Evolutionary conservation across 2,888 invertebrate genomes (phyloP).

Genomic region (Caenorhabditis sp.): DNA sequence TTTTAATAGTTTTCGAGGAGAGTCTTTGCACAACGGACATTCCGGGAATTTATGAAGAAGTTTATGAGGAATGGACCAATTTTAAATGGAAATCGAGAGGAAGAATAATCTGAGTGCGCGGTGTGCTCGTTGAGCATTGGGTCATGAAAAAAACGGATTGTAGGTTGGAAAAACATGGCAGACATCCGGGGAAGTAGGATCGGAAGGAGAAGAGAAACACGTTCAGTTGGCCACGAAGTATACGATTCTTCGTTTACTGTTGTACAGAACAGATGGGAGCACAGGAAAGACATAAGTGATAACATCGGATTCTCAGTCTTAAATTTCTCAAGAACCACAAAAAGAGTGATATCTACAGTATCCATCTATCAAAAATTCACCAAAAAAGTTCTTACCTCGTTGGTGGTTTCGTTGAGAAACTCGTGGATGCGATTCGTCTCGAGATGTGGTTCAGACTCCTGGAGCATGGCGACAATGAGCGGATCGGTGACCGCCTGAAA

Average conservation of each 20-base stretch:
- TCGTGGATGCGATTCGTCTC: slow-evolving; percentile 18
- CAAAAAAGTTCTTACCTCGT: slow-evolving; percentile 32
- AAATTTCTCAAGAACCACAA: too few species aligned
- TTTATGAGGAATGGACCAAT: background rate
- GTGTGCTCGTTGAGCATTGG: slow-evolving; percentile 3
- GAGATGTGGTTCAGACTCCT: slow-evolving; percentile 34
- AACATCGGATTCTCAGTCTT: too few species aligned
- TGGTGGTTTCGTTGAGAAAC: slow-evolving; percentile 32
- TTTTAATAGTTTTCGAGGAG: slow-evolving; percentile 2
- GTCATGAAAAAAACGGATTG: background rate
- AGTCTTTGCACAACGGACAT: slow-evolving; percentile 5
- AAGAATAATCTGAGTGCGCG: slow-evolving; percentile 3
- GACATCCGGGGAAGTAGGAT: background rate
- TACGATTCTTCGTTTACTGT: too few species aligned
- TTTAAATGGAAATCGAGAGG: background rate
- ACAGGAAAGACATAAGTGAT: too few species aligned
- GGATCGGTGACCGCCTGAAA: slow-evolving; percentile 58
- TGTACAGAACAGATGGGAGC: too few species aligned
- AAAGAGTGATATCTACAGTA: too few species aligned
- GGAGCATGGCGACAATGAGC: slow-evolving; percentile 51
- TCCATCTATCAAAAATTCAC: too few species aligned
- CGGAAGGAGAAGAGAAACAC: background rate
- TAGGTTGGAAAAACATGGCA: background rate
- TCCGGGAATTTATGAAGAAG: background rate
- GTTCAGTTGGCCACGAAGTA: too few species aligned